phyloP scores from a whole-genome alignment of 2,888 invertebrate genomes.

The Rhagonycha lutea region DNA sequence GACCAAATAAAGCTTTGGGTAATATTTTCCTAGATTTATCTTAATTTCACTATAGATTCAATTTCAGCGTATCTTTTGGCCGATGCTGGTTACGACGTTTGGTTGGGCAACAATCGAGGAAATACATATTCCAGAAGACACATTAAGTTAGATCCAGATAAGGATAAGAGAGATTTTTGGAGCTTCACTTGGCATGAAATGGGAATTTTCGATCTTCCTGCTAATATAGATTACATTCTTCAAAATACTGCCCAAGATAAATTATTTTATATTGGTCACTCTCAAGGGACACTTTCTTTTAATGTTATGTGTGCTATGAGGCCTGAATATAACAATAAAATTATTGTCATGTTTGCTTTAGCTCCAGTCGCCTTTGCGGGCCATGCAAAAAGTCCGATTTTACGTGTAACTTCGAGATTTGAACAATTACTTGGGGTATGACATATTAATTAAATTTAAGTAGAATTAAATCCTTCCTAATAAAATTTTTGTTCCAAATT shows the following conservation, averaged over 20 bases:
- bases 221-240: conserved; percentile 48
- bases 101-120: conserved; percentile 65
- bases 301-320: not conserved
- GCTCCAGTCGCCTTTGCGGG: conserved; percentile 59
- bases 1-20: not conserved
- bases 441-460: no score
- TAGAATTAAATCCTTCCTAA: not conserved
- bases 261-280: conserved; percentile 64
- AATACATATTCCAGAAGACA: conserved; percentile 62
- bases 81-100: conserved; percentile 55
- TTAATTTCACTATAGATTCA: not conserved
- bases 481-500: not conserved
- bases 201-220: no score
- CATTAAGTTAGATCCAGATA: not conserved
- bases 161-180: no score
- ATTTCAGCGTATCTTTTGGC: conserved; percentile 56
- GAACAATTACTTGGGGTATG: no score
- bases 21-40: not conserved
- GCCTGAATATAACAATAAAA: not conserved
- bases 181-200: no score
- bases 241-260: conserved; percentile 58
- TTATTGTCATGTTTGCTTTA: conserved; percentile 38
- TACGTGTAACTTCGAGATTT: no score
- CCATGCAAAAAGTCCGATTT: not conserved
- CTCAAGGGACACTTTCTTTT: conserved; percentile 64